These are phyloP conservation scores for Chaenocephalus aceratus DNA, from an alignment of 2,113 vertebrate species.

Conservation along the genomic window DNA sequence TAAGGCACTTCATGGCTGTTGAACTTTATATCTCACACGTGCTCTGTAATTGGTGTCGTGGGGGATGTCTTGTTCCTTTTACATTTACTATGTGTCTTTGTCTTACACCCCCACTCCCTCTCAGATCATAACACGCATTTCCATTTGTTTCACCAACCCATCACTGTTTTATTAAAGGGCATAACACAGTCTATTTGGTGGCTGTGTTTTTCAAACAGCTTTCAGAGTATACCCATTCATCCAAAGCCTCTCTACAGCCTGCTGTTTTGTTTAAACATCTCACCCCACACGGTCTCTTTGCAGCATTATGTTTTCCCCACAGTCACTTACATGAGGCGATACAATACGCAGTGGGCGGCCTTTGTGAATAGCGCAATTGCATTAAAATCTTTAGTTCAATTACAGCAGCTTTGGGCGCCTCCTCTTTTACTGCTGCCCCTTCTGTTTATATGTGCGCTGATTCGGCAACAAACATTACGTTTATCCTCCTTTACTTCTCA, in stretches of 20 bases:
- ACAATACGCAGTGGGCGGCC: constrained; percentile 44
- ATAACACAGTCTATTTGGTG: constrained; percentile 4
- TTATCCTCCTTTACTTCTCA: constrained; percentile 46
- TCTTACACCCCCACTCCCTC: constrained; percentile 1
- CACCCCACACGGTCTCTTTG: constrained; percentile 32
- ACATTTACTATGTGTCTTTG: constrained; percentile 19
- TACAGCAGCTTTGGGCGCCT: constrained; percentile 55
- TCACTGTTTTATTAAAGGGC: constrained; percentile 25
- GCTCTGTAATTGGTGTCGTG: constrained; percentile 19
- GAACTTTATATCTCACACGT: constrained; percentile 37
- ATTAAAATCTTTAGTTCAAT: constrained; percentile 75
- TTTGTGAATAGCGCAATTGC: constrained; percentile 75
- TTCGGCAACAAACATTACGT: constrained; percentile 34
- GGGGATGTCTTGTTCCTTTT: constrained; percentile 4
- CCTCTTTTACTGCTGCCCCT: constrained; percentile 38
- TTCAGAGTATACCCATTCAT: constrained; percentile 30
- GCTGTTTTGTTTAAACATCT: constrained; percentile 35
- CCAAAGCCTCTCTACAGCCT: not conserved
- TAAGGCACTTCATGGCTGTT: constrained; percentile 33
- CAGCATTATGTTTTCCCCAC: constrained; percentile 40
- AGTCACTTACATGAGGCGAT: constrained; percentile 42
- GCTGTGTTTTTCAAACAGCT: constrained; percentile 35
- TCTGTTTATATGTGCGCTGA: constrained; percentile 3
- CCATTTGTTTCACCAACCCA: not conserved
- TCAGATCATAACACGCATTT: constrained; percentile 14